Percentiles rank a stretch among this genome's conserved stretches.
Conservation (phyloP, 1,140 invertebrate genomes). For the Drosophila ananassae region DNA sequence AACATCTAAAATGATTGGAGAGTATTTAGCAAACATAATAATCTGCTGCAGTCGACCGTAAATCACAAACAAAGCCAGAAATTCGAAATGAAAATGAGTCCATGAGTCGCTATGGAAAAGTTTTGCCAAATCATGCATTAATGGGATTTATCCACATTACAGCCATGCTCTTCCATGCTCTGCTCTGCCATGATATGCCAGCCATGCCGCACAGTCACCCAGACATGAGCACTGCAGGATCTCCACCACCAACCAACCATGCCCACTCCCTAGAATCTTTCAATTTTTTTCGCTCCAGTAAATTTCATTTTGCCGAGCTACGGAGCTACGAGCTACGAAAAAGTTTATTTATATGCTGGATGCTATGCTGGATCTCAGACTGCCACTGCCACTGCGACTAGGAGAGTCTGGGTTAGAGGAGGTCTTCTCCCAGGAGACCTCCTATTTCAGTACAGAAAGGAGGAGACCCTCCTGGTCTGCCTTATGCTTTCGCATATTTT, state of each 20-base stretch:
- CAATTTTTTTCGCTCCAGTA: slow-evolving; percentile 43
- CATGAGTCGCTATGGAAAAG: slow-evolving; percentile 14
- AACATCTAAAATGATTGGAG: slow-evolving; percentile 15
- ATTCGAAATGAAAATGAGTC: slow-evolving; percentile 19
- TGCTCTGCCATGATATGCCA: no score
- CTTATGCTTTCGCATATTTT: slow-evolving; percentile 80
- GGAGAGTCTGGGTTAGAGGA: slow-evolving; percentile 20
- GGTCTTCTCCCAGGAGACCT: slow-evolving; percentile 50
- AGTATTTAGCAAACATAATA: slow-evolving; percentile 23
- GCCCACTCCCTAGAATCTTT: background rate
- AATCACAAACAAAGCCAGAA: slow-evolving; percentile 19
- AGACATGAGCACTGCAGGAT: slow-evolving; percentile 19
- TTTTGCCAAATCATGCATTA: slow-evolving; percentile 49
- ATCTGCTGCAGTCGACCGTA: slow-evolving; percentile 15
- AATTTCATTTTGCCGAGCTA: slow-evolving; percentile 58
- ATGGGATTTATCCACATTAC: slow-evolving; percentile 45
- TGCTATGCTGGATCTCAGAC: slow-evolving; percentile 14
- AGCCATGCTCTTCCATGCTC: background rate
- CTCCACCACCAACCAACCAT: background rate
- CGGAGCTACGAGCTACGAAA: slow-evolving; percentile 33
- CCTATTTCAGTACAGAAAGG: slow-evolving; percentile 18
- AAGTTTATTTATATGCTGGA: slow-evolving; percentile 68
- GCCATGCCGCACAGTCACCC: slow-evolving; percentile 12
- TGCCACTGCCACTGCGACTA: slow-evolving; percentile 1
- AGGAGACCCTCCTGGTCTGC: background rate